A percentile compares a stretch with the other conserved stretches of the same genome.
Conservation (phyloP, 2,113 vertebrate species). For the Vulpes vulpes region DNA sequence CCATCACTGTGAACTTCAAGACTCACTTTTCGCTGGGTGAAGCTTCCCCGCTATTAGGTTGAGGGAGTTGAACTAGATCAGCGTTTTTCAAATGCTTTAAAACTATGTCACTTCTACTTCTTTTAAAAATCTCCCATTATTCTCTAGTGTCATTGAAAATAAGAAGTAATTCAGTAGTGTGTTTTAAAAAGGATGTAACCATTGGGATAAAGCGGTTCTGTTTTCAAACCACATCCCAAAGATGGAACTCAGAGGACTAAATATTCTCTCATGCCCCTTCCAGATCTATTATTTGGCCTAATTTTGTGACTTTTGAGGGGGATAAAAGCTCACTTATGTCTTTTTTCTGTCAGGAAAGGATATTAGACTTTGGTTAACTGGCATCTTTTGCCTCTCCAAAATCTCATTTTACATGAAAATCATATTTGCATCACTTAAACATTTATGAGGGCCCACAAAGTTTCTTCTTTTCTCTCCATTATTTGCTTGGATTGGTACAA, state of each 20-base stretch:
- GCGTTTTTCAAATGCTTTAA: background rate
- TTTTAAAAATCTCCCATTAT: background rate
- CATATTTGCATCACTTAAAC: background rate
- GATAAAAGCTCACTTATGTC: background rate
- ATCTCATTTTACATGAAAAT: background rate
- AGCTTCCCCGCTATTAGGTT: background rate
- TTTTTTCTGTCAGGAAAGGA: background rate
- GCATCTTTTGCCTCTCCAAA: background rate
- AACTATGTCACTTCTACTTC: background rate
- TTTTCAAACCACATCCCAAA: background rate
- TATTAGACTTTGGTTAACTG: background rate
- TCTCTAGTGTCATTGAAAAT: background rate
- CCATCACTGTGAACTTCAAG: background rate
- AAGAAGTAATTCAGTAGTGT: background rate
- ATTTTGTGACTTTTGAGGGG: background rate
- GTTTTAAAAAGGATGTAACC: background rate
- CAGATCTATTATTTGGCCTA: background rate
- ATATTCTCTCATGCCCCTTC: background rate
- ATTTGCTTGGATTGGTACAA: background rate
- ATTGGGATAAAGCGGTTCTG: background rate
- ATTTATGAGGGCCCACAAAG: fast-evolving
- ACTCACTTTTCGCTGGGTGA: too few relatives aligned
- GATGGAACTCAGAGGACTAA: background rate
- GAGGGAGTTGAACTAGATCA: background rate
- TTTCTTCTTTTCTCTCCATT: background rate